Evolutionary conservation across 1,140 invertebrate species (phyloP).

Genomic region (Branchinecta lynchi): DNA sequence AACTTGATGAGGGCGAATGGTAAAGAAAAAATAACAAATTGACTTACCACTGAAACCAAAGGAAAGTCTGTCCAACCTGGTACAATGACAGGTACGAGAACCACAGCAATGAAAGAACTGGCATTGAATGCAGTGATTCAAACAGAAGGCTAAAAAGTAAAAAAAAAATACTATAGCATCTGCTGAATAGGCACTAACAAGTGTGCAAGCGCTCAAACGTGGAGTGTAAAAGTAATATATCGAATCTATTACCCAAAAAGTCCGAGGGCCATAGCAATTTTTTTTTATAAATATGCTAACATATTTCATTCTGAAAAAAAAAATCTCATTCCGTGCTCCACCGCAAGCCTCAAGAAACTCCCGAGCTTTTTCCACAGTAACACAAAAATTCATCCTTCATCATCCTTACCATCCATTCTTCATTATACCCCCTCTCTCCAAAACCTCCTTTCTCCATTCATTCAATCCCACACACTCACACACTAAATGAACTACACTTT

Average conservation of each 20-base stretch:
- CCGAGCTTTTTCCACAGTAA: neutral
- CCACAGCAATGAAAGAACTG: slow-evolving; percentile 52
- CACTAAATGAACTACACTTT: neutral
- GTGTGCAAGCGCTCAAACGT: slow-evolving; percentile 12
- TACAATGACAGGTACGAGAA: slow-evolving; percentile 55
- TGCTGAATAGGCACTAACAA: neutral
- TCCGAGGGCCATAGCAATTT: too few species aligned
- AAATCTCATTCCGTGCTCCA: neutral
- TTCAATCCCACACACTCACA: neutral
- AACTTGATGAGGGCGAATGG: neutral
- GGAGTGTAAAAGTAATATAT: too few species aligned
- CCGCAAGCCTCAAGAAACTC: neutral
- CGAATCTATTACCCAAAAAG: neutral
- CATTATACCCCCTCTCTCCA: neutral
- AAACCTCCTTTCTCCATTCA: neutral
- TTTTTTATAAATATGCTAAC: neutral
- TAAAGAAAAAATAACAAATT: slow-evolving; percentile 2
- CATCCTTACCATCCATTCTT: neutral
- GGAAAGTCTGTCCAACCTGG: slow-evolving; percentile 59
- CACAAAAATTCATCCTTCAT: neutral
- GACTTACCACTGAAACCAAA: slow-evolving; percentile 58
- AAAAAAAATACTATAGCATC: neutral
- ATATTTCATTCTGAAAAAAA: neutral
- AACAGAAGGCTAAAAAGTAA: slow-evolving; percentile 42
- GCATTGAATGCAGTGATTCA: slow-evolving; percentile 41